Evolutionary conservation across 2,888 invertebrate genomes (phyloP).

Genomic region (Lordiphosa fenestrarum): DNA sequence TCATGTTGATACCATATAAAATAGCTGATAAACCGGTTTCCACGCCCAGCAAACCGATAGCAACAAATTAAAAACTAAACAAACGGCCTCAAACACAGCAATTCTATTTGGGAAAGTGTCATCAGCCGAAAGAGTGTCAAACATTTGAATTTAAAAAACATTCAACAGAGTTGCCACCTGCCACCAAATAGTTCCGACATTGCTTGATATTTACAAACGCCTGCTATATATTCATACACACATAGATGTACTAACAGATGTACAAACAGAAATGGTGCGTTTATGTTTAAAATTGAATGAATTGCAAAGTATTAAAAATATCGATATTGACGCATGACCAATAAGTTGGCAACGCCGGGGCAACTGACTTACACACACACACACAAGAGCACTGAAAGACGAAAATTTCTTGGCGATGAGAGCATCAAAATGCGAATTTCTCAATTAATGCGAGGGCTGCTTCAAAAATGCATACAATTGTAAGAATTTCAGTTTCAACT

Average conservation of each 20-base stretch:
- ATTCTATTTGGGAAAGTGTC: conserved; percentile 1
- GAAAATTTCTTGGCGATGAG: conserved; percentile 74
- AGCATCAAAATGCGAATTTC: conserved; percentile 76
- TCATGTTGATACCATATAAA: conserved; percentile 39
- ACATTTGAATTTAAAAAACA: conserved; percentile 30
- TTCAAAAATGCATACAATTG: background rate
- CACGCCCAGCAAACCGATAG: conserved; percentile 45
- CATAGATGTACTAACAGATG: background rate
- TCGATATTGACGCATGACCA: conserved; percentile 69
- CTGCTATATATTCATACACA: background rate
- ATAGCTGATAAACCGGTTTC: conserved; percentile 69
- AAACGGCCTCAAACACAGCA: conserved; percentile 31
- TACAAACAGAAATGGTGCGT: conserved; percentile 11
- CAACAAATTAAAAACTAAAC: conserved; percentile 24
- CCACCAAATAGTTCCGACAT: background rate
- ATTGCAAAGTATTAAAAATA: conserved; percentile 48
- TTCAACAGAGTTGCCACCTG: conserved; percentile 53
- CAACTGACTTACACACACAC: conserved; percentile 18
- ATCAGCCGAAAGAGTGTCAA: conserved; percentile 6
- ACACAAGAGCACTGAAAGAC: conserved; percentile 24
- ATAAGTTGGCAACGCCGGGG: conserved; percentile 69
- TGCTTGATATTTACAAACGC: background rate
- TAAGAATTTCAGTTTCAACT: background rate
- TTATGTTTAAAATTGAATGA: conserved; percentile 29
- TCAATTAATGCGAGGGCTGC: conserved; percentile 54